A percentile compares a stretch with the other conserved stretches of the same genome.
These are phyloP conservation scores for Acanthochromis polyacanthus DNA, from an alignment of 2,113 vertebrate species.

Conservation along the genomic window DNA sequence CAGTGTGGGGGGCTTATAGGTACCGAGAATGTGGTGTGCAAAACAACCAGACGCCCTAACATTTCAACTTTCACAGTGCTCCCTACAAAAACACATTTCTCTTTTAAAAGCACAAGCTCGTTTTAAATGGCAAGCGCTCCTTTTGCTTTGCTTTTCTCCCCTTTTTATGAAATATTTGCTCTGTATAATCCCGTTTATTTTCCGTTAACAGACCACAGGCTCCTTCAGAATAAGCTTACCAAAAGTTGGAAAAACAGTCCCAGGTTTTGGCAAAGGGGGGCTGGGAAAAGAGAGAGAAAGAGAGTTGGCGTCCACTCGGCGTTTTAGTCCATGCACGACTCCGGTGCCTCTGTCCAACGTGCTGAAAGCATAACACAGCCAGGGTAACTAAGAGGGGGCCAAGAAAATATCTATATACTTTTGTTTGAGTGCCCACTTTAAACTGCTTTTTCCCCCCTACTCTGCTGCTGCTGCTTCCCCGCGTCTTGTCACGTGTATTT, in stretches of 20 bases:
- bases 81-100: constrained; percentile 77
- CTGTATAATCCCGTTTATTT: constrained; percentile 65
- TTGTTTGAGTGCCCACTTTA: constrained; percentile 88
- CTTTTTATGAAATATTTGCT: background rate
- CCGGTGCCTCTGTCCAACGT: constrained; percentile 94
- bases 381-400: constrained; percentile 79
- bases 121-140: constrained; percentile 55
- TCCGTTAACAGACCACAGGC: constrained; percentile 70
- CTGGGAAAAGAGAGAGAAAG: constrained; percentile 81
- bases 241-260: constrained; percentile 84
- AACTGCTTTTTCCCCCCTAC: constrained; percentile 75
- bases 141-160: background rate
- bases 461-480: constrained; percentile 83
- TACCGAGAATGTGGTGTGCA: constrained; percentile 87
- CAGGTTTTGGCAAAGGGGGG: constrained; percentile 83
- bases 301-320: constrained; percentile 84
- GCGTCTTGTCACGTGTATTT: constrained; percentile 91
- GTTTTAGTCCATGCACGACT: constrained; percentile 86
- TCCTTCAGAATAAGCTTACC: constrained; percentile 78
- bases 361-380: constrained; percentile 89
- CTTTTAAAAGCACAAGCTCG: constrained; percentile 68
- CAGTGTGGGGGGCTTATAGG: constrained; percentile 83
- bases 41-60: constrained; percentile 86
- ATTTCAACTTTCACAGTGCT: constrained; percentile 89
- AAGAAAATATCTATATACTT: constrained; percentile 83